Evolutionary conservation across 2,113 vertebrate genomes (phyloP).

Genomic region (Microtus richardsoni): DNA sequence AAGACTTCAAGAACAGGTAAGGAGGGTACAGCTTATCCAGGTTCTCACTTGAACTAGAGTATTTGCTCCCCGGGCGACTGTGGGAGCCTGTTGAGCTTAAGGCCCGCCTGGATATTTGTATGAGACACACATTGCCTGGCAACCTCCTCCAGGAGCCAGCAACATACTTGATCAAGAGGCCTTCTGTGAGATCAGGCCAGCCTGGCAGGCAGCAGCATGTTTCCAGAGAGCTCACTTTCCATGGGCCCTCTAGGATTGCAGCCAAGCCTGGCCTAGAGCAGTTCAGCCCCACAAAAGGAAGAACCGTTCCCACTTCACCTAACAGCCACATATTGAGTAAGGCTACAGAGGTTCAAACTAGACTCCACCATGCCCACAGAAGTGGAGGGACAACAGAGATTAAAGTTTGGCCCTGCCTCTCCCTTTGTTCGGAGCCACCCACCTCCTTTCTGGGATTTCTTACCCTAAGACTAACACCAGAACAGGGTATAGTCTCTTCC

Average conservation of each 20-base stretch:
- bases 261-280: background rate
- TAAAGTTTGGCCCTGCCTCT: background rate
- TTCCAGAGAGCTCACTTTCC: background rate
- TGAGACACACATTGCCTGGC: background rate
- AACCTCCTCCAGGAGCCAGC: background rate
- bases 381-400: background rate
- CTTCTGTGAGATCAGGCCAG: background rate
- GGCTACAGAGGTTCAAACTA: background rate
- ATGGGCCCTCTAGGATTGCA: background rate
- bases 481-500: background rate
- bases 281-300: background rate
- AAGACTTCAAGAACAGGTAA: background rate
- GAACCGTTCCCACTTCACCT: background rate
- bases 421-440: background rate
- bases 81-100: background rate
- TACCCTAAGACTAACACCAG: background rate
- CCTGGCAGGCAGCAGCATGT: background rate
- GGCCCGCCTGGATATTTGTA: background rate
- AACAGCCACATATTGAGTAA: background rate
- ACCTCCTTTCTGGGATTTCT: background rate
- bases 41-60: background rate
- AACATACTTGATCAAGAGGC: background rate
- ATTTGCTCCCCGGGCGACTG: accelerated
- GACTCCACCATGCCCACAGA: background rate
- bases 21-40: background rate